These are phyloP conservation scores for Caenorhabditis brenneri DNA, from an alignment of 1,140 invertebrate species.

Conservation along the genomic window DNA sequence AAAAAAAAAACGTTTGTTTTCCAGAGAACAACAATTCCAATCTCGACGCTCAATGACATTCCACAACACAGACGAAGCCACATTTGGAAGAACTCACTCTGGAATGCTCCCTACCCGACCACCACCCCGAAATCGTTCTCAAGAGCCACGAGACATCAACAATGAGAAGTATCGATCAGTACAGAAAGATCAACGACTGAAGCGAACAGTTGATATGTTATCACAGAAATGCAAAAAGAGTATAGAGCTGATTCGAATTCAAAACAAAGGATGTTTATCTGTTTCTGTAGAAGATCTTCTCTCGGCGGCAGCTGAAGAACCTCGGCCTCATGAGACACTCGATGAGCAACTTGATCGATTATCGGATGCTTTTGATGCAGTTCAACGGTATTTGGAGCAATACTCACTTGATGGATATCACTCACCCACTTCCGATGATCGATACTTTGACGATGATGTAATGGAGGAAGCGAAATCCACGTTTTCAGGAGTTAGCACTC, in stretches of 20 bases:
- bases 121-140: neutral
- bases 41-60: conserved; percentile 26
- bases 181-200: conserved; percentile 30
- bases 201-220: conserved; percentile 54
- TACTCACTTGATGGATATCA: conserved; percentile 47
- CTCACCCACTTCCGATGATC: conserved; percentile 36
- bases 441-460: conserved; percentile 8
- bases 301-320: conserved; percentile 55
- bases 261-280: conserved; percentile 57
- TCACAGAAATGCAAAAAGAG: conserved; percentile 58
- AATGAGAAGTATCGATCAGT: conserved; percentile 9
- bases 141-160: conserved; percentile 32
- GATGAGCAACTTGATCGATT: conserved; percentile 53
- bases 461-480: conserved; percentile 9
- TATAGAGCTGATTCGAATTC: conserved; percentile 56
- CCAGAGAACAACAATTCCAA: conserved; percentile 10
- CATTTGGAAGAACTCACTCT: neutral
- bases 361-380: conserved; percentile 56
- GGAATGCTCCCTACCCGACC: neutral
- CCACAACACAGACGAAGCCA: neutral
- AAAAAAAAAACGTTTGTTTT: neutral
- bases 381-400: conserved; percentile 53
- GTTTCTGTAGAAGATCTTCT: conserved; percentile 58
- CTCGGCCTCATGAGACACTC: conserved; percentile 51
- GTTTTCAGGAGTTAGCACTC: conserved; percentile 14